phyloP scores from a whole-genome alignment of 2,113 vertebrate genomes.

The Synchiropus splendidus region DNA sequence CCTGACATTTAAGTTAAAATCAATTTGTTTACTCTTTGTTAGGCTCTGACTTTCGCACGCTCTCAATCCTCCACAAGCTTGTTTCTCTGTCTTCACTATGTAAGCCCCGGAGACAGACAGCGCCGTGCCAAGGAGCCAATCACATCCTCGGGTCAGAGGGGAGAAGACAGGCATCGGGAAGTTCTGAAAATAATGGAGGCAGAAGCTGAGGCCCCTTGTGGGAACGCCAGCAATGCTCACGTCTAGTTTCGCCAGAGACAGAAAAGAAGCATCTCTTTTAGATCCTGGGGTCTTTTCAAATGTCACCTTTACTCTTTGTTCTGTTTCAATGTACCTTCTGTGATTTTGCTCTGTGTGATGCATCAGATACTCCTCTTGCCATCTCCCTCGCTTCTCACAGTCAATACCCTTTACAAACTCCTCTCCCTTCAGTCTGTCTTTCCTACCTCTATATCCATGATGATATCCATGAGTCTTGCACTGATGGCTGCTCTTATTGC shows the following conservation, averaged over 20 bases:
- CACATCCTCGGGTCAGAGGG: slow-evolving; percentile 26
- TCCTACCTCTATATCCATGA: background rate
- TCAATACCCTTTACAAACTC: too few relatives aligned
- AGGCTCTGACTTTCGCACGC: slow-evolving; percentile 5
- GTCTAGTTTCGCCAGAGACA: slow-evolving; percentile 22
- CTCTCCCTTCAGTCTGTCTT: too few relatives aligned
- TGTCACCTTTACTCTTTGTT: slow-evolving; percentile 38
- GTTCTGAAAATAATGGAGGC: slow-evolving; percentile 26
- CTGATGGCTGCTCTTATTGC: background rate
- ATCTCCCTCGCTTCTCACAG: too few relatives aligned
- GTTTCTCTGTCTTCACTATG: background rate
- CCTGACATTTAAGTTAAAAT: slow-evolving; percentile 1
- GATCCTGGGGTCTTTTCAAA: slow-evolving; percentile 38
- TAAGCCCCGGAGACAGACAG: slow-evolving; percentile 1
- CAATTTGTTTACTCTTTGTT: background rate
- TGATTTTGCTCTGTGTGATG: slow-evolving; percentile 18
- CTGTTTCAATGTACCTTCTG: background rate
- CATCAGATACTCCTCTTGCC: slow-evolving; percentile 7
- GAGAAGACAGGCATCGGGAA: slow-evolving; percentile 24
- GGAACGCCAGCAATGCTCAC: slow-evolving; percentile 30
- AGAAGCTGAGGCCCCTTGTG: slow-evolving; percentile 18
- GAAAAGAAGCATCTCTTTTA: slow-evolving; percentile 17
- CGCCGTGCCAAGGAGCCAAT: slow-evolving; percentile 28
- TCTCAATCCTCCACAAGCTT: slow-evolving; percentile 2
- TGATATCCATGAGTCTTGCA: background rate